Conservation (phyloP, 2,888 invertebrate species). For the Ennomos quercinarius region DNA sequence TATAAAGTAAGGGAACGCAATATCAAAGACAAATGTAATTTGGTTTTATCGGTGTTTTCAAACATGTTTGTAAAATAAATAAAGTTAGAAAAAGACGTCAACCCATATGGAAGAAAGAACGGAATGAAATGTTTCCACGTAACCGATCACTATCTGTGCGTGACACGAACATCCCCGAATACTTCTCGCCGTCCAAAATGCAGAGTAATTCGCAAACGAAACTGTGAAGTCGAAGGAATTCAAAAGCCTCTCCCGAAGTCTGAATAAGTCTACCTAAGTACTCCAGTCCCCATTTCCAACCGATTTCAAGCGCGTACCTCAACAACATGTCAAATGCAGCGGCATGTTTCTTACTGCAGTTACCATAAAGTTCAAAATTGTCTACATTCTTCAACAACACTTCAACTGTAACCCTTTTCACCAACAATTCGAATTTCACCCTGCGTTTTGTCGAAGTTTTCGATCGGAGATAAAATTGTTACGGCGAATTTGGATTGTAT, state of each 20-base stretch:
- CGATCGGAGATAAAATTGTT: conserved; percentile 45
- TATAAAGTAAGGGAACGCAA: no score
- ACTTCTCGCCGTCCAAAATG: conserved; percentile 19
- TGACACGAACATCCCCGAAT: conserved; percentile 15
- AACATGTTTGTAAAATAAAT: no score
- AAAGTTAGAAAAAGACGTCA: no score
- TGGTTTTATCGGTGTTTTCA: no score
- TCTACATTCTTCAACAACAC: conserved; percentile 10
- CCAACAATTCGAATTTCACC: conserved; percentile 37
- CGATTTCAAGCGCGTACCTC: conserved; percentile 20
- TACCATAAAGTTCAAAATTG: conserved; percentile 35
- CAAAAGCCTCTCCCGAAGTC: conserved; percentile 28
- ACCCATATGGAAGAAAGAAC: conserved; percentile 1
- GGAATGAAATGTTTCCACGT: conserved; percentile 7
- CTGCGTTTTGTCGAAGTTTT: conserved; percentile 39
- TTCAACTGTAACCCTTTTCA: conserved; percentile 35
- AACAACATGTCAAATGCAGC: conserved; percentile 24
- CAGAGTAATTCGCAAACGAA: conserved; percentile 20
- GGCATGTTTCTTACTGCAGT: conserved; percentile 20
- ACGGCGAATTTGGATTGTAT: conserved; percentile 40
- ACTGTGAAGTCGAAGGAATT: conserved; percentile 30
- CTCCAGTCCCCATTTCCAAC: conserved; percentile 29
- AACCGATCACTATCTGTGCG: conserved; percentile 15
- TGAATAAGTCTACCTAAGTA: conserved; percentile 32
- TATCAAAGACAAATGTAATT: no score